Percentiles rank a stretch among this genome's conserved stretches.
These are phyloP conservation scores for Lates japonicus DNA, from an alignment of 2,797 vertebrate species.

Conservation along the genomic window DNA sequence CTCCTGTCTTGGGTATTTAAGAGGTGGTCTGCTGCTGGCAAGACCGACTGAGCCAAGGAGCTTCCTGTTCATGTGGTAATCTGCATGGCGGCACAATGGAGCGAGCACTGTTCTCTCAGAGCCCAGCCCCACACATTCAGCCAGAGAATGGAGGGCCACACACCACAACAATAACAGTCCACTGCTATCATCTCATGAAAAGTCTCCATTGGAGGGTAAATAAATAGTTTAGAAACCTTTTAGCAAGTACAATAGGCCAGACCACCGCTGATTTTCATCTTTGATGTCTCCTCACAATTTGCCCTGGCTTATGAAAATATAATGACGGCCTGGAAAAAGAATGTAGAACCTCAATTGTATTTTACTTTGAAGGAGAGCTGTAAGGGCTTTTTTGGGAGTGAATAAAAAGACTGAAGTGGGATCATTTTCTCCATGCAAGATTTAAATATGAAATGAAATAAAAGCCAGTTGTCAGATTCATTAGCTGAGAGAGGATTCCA, in stretches of 20 bases:
- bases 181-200: constrained; percentile 73
- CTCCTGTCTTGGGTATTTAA: constrained; percentile 70
- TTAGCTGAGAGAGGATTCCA: constrained; percentile 42
- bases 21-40: constrained; percentile 68
- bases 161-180: constrained; percentile 73
- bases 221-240: constrained; percentile 79
- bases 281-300: constrained; percentile 68
- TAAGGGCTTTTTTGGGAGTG: constrained; percentile 4
- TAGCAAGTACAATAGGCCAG: constrained; percentile 67
- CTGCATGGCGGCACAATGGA: constrained; percentile 67
- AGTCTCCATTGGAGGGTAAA: constrained; percentile 75
- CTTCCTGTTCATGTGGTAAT: constrained; percentile 86
- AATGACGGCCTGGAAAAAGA: constrained; percentile 45
- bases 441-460: constrained; percentile 59
- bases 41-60: constrained; percentile 56
- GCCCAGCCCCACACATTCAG: constrained; percentile 67
- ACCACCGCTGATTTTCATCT: constrained; percentile 68
- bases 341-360: constrained; percentile 35
- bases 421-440: constrained; percentile 41
- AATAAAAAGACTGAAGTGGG: constrained; percentile 36
- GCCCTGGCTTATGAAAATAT: constrained; percentile 55
- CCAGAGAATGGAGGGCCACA: constrained; percentile 72
- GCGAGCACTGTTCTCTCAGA: constrained; percentile 54
- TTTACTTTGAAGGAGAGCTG: constrained; percentile 50
- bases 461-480: constrained; percentile 53